Conservation (phyloP, 2,797 vertebrate genomes). For the Myoxocephalus aenaeus region DNA sequence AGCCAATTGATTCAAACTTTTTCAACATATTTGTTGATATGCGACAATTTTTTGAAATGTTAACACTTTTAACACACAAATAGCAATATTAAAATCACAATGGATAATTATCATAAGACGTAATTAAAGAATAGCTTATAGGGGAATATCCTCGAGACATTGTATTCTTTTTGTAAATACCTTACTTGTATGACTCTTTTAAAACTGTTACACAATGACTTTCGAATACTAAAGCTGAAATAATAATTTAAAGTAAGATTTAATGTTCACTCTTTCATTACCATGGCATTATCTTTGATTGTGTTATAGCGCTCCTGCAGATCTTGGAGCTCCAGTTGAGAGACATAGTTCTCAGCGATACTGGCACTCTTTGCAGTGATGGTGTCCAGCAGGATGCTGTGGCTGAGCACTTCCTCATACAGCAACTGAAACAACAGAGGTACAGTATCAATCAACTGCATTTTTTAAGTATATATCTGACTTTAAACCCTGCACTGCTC, state of each 20-base stretch:
- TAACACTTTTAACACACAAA: no score
- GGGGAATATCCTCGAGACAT: background rate
- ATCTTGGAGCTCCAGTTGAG: slow-evolving; percentile 93
- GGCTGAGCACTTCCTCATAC: slow-evolving; percentile 93
- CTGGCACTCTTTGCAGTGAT: slow-evolving; percentile 90
- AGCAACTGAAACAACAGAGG: slow-evolving; percentile 84
- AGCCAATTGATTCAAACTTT: background rate
- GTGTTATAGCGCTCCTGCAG: slow-evolving; percentile 90
- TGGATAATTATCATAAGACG: background rate
- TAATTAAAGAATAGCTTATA: background rate
- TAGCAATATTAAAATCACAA: background rate
- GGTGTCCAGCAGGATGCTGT: slow-evolving; percentile 88
- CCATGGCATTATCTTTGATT: slow-evolving; percentile 90
- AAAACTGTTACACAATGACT: background rate
- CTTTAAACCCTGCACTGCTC: background rate
- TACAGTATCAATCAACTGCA: background rate
- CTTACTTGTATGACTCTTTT: background rate
- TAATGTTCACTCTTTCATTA: slow-evolving; percentile 56
- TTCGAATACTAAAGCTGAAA: background rate
- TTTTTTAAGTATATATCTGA: background rate
- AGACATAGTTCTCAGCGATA: slow-evolving; percentile 92
- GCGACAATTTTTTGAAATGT: no score
- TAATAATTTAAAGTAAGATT: background rate
- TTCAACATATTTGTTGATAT: background rate
- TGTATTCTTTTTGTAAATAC: background rate